A percentile compares a stretch with the other conserved stretches of the same genome.
Evolutionary conservation across 2,888 invertebrate genomes (phyloP).

Genomic region (Mythimna vitellina): DNA sequence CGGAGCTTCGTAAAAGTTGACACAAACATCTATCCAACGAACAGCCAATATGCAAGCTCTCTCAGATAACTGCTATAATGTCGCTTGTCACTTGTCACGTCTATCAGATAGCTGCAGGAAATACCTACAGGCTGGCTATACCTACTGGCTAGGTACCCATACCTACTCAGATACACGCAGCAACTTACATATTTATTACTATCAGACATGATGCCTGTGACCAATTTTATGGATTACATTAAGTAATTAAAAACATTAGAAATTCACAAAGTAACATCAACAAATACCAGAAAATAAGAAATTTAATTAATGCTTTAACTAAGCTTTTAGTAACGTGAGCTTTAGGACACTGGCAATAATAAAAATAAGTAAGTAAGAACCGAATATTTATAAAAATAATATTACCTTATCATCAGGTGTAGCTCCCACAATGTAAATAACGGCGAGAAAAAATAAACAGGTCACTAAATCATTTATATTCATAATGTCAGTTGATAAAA

Average conservation of each 20-base stretch:
- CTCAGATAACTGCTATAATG: conserved; percentile 19
- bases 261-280: not conserved
- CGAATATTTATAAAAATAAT: conserved; percentile 49
- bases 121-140: conserved; percentile 24
- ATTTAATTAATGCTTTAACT: not conserved
- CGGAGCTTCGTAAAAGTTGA: conserved; percentile 13
- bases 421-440: conserved; percentile 80
- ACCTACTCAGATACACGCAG: conserved; percentile 1
- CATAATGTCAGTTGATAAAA: conserved; percentile 76
- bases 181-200: conserved; percentile 16
- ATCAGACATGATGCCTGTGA: conserved; percentile 1
- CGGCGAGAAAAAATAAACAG: conserved; percentile 80
- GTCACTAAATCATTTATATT: conserved; percentile 81
- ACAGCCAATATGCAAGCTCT: conserved; percentile 36
- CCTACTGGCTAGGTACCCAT: conserved; percentile 8
- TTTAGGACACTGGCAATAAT: not conserved
- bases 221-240: not conserved
- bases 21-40: conserved; percentile 8
- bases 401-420: conserved; percentile 83
- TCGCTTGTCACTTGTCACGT: conserved; percentile 45
- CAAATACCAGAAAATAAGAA: not conserved
- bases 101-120: conserved; percentile 54
- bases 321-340: conserved; percentile 4
- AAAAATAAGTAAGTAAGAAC: not conserved
- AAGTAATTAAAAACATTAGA: not conserved